phyloP scores from a whole-genome alignment of 2,888 invertebrate genomes.

The Nyleta sp. region DNA sequence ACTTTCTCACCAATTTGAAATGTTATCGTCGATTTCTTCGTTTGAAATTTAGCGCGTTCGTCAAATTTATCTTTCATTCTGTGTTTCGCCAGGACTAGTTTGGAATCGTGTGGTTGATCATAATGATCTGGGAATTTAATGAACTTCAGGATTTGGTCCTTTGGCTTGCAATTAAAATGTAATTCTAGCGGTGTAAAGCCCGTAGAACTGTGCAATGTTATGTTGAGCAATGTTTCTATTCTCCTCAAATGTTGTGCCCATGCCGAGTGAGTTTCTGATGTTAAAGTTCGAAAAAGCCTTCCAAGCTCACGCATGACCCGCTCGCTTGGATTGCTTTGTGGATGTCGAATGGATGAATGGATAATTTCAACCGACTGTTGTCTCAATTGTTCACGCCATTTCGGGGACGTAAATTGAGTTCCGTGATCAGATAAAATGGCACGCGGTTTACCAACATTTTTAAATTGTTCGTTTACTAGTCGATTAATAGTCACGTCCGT shows the following conservation, averaged over 20 bases:
- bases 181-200: slow-evolving; percentile 14
- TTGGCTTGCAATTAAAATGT: slow-evolving; percentile 4
- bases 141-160: slow-evolving; percentile 10
- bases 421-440: slow-evolving; percentile 27
- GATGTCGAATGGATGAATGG: slow-evolving; percentile 21
- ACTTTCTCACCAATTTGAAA: too few species aligned
- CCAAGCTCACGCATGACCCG: slow-evolving; percentile 17
- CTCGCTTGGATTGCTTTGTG: slow-evolving; percentile 17
- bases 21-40: too few species aligned
- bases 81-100: too few species aligned
- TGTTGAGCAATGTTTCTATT: slow-evolving; percentile 11
- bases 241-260: slow-evolving; percentile 15
- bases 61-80: too few species aligned
- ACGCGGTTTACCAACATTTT: slow-evolving; percentile 9
- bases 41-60: too few species aligned
- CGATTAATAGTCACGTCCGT: slow-evolving; percentile 5
- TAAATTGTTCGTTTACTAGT: slow-evolving; percentile 9
- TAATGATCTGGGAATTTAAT: too few species aligned
- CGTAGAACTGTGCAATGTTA: slow-evolving; percentile 14
- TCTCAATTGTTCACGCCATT: slow-evolving; percentile 5
- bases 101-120: too few species aligned
- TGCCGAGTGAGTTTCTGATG: slow-evolving; percentile 10
- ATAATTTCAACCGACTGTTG: neutral
- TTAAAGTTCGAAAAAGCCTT: slow-evolving; percentile 16
- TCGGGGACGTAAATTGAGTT: slow-evolving; percentile 8